Base-by-base conservation (phyloP, 2,113 vertebrate species). In the Prietella phreatophila region DNA sequence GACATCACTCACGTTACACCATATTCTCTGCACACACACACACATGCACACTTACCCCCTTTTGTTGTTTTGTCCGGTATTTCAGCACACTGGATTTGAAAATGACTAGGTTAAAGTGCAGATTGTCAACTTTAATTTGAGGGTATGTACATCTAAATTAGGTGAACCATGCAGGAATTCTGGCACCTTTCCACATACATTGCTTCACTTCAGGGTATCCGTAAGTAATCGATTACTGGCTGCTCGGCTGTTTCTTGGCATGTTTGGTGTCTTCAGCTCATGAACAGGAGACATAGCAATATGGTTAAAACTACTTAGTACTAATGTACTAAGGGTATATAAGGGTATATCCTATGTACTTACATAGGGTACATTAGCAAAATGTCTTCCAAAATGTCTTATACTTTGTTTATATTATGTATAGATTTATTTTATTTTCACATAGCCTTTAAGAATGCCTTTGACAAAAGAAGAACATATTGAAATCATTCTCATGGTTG, bases 91-190 rank as follows among this genome's bases (percentile, higher is more conserved):
- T 36, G 11, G 83, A 84, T 84, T 84, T 25, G 65, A 71, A 71
- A 84, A 84, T 84, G 63, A 33, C 65, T 84, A 25, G 63, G 83
- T 84, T 71, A 84, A 58, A 73, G 50, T 73, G 69, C 30, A 56
- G 53, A 91, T 71, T 92, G 92, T 93, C 88, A 25, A 89, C 55
- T 91, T 92, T 91, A 85, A 92, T 94, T 92, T 93, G 94, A 93
- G 91, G 90, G 93, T 91, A 90, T 88, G 89, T 91, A 89, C 87
- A 89, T 90, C 90, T 86, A 8, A 75, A 58, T 85, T 75, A 25
- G n/a, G n/a, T 47, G 39, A 67, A 47, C 17, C 82, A 83, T 83
- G 63, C 25, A 67, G 60, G 76, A 30, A 55, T 80, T 30, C 20
- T 30, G 33, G 20, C 20, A 42, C 22, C 80, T 60, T 61, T 82